phyloP scores from a whole-genome alignment of 2,888 invertebrate species.

The Helleia helle region DNA sequence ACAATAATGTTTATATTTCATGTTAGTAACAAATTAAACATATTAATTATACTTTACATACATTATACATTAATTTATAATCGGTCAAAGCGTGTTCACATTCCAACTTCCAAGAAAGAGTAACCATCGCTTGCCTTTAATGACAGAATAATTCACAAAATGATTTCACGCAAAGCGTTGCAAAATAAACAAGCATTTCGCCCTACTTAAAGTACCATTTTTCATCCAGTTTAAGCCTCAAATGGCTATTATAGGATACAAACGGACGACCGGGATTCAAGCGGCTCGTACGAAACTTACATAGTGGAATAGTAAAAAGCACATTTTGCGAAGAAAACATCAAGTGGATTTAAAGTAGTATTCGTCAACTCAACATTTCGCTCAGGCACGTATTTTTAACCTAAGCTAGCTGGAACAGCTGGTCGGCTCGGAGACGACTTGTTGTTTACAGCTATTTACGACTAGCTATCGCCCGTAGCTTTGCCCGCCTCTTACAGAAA shows the following conservation, averaged over 20 bases:
- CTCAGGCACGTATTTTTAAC: background rate
- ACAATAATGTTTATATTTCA: too few relatives aligned
- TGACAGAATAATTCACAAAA: background rate
- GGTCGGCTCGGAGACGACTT: too few relatives aligned
- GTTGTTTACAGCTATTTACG: too few relatives aligned
- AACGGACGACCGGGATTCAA: constrained; percentile 23
- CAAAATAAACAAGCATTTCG: background rate
- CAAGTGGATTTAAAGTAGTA: constrained; percentile 6
- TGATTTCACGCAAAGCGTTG: background rate
- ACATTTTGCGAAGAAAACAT: constrained; percentile 8
- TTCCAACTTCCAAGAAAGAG: background rate
- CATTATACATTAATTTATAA: background rate
- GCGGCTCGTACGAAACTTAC: constrained; percentile 22
- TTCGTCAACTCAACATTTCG: background rate
- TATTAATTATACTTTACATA: too few relatives aligned
- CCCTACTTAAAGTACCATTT: constrained; percentile 18
- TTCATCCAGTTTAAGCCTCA: constrained; percentile 25
- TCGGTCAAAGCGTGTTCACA: background rate
- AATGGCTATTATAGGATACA: constrained; percentile 29
- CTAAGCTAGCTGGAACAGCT: background rate
- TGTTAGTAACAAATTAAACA: too few relatives aligned
- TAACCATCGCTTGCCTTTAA: background rate
- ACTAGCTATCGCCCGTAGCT: too few relatives aligned
- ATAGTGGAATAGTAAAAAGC: constrained; percentile 25
- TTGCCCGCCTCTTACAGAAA: too few relatives aligned